A percentile compares a stretch with the other conserved stretches of the same genome.
Conservation (phyloP, 2,797 vertebrate species). For the Alcedo atthis region DNA sequence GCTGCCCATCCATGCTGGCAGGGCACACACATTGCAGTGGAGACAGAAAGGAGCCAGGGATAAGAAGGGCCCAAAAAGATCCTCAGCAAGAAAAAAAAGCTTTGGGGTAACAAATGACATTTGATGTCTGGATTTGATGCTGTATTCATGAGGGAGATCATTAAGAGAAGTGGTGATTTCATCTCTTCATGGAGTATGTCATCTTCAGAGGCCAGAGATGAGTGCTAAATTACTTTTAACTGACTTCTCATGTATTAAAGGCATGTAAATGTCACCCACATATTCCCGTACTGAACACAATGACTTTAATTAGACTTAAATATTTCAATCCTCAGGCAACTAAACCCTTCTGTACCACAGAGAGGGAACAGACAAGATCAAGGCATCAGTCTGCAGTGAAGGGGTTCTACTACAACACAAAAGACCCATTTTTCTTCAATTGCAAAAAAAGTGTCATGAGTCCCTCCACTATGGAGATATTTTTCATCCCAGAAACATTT, state of each 20-base stretch:
- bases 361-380: constrained; percentile 9
- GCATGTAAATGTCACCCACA: constrained; percentile 64
- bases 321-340: constrained; percentile 47
- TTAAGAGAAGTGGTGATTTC: constrained; percentile 42
- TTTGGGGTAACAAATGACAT: not conserved
- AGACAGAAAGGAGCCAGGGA: not conserved
- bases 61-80: not conserved
- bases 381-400: not conserved
- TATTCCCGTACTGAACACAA: constrained; percentile 40
- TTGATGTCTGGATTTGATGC: not conserved
- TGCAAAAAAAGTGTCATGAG: not conserved
- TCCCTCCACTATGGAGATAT: not conserved
- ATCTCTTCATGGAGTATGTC: constrained; percentile 28
- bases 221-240: constrained; percentile 54
- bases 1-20: accelerated
- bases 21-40: not conserved
- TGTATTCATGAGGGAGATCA: not conserved
- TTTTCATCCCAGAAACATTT: not conserved
- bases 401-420: not conserved
- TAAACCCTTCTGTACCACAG: constrained; percentile 11
- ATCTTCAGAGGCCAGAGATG: constrained; percentile 52
- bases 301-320: constrained; percentile 61
- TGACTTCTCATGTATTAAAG: constrained; percentile 53
- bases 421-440: not conserved
- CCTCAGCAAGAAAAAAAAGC: not conserved